Evolutionary conservation across 2,888 invertebrate genomes (phyloP), one percentile per base, ranked within the genome.

Genomic region (Catocala nupta): DNA sequence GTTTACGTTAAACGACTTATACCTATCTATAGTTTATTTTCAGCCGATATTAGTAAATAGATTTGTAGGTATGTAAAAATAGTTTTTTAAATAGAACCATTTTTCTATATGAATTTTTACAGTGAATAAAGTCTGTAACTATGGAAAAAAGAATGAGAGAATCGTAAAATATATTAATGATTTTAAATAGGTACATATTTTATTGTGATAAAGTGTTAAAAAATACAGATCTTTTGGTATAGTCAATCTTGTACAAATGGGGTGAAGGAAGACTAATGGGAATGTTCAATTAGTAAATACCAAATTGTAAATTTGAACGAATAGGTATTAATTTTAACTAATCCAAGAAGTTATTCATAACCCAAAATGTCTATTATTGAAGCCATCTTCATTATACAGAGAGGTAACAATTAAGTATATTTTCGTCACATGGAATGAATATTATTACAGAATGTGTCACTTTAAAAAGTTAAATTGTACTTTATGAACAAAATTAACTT

Each of bases 161-260:
- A 49, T 73, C 64, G 53, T 65, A 73, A 73, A 73, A 75, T 73
- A 64, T 50, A 6, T 33, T 12, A 13, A 60, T 55, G 50, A 45
- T n/a, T 61, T 57, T 65, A 51, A 64, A 55, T 60, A n/a, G n/a
- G n/a, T n/a, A 68, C 57, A 68, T 55, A n/a, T 63, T 73, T 61
- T 62, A 47, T 47, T 53, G 48, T 63, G 58, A 65, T 73, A 72
- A 73, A 74, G 63, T 42, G 50, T 73, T 63, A 73, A 73, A 78
- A 81, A 81, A 82, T 72, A 76, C 76, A 73, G 60, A 70, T 77
- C 60, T 73, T 59, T 80, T 60, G 62, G 59, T 69, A 78, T 75
- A 62, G 55, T 73, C 59, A 54, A 55, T 70, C 52, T 78, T 75
- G 71, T 81, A 75, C 78, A 78, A 65, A 49, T n/a, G 55, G 49